A percentile compares a stretch with the other conserved stretches of the same genome.
Evolutionary conservation across 2,797 vertebrate genomes (phyloP).

Genomic region (Amblyraja radiata): DNA sequence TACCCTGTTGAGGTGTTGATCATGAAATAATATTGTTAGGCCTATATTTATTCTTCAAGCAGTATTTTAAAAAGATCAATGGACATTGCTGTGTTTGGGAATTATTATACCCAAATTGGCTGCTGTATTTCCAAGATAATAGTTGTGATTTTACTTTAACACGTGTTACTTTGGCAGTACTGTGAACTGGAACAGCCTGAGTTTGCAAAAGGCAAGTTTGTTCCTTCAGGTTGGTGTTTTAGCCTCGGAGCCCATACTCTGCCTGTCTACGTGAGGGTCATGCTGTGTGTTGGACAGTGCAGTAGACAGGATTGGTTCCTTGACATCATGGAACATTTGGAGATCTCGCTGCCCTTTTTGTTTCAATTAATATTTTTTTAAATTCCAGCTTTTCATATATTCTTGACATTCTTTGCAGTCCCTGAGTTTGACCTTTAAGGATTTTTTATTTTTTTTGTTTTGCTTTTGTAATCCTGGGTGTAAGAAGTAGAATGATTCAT

Average conservation of each 20-base stretch:
- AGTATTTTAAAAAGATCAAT: neutral
- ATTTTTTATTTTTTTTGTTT: neutral
- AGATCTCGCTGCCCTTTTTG: neutral
- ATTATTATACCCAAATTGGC: neutral
- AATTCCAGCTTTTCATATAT: neutral
- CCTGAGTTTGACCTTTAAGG: neutral
- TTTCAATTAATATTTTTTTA: neutral
- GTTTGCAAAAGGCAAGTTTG: neutral
- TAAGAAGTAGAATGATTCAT: constrained; percentile 18
- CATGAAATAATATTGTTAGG: too few species aligned
- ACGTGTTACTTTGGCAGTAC: neutral
- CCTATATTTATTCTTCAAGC: neutral
- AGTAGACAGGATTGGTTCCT: neutral
- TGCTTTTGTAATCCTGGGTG: constrained; percentile 26
- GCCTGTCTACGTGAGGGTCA: neutral
- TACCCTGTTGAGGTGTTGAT: too few species aligned
- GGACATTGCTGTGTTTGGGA: neutral
- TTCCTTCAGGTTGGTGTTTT: neutral
- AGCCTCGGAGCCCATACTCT: neutral
- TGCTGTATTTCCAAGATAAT: neutral
- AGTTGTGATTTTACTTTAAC: neutral
- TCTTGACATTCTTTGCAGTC: neutral
- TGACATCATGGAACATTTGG: neutral
- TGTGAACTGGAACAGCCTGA: neutral
- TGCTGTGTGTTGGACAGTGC: neutral